These are phyloP conservation scores for Sarcophaga variegata DNA, from an alignment of 2,888 invertebrate genomes.

Conservation along the genomic window DNA sequence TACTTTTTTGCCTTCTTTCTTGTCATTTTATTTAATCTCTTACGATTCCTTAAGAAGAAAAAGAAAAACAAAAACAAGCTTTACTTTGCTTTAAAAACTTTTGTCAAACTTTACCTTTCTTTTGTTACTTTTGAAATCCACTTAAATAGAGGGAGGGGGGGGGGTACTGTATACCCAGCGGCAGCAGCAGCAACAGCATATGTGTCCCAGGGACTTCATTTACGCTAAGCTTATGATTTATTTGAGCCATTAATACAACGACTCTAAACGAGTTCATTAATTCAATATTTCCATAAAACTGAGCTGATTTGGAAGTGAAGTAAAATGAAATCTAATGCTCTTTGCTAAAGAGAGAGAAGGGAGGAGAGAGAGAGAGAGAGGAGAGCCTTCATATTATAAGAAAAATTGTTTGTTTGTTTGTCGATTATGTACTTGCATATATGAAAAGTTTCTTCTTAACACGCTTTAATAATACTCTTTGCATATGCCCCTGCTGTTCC, in stretches of 20 bases:
- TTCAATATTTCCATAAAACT: conserved; percentile 13
- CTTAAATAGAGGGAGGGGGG: too few relatives aligned
- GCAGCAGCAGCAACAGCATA: not conserved
- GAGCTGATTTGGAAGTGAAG: not conserved
- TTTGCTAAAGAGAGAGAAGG: not conserved
- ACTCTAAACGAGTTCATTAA: conserved; percentile 58
- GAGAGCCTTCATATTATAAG: not conserved
- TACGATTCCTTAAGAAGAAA: too few relatives aligned
- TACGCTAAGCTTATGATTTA: conserved; percentile 57
- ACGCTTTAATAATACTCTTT: conserved; percentile 3
- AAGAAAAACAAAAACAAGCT: too few relatives aligned
- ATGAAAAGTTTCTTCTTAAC: conserved; percentile 9
- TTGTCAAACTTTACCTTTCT: too few relatives aligned
- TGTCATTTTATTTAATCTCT: too few relatives aligned
- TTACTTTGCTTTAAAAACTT: too few relatives aligned
- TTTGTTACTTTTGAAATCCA: too few relatives aligned
- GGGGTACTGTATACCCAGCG: too few relatives aligned
- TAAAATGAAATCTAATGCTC: conserved; percentile 28
- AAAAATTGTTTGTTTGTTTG: not conserved
- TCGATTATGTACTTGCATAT: not conserved
- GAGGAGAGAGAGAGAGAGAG: not conserved
- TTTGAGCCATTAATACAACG: conserved; percentile 54
- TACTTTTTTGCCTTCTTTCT: too few relatives aligned
- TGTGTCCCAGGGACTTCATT: not conserved
- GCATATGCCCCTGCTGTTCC: not conserved